Evolutionary conservation across 1,140 invertebrate genomes (phyloP), one percentile per base, ranked within the genome.

Genomic region (Drosophila ambigua): DNA sequence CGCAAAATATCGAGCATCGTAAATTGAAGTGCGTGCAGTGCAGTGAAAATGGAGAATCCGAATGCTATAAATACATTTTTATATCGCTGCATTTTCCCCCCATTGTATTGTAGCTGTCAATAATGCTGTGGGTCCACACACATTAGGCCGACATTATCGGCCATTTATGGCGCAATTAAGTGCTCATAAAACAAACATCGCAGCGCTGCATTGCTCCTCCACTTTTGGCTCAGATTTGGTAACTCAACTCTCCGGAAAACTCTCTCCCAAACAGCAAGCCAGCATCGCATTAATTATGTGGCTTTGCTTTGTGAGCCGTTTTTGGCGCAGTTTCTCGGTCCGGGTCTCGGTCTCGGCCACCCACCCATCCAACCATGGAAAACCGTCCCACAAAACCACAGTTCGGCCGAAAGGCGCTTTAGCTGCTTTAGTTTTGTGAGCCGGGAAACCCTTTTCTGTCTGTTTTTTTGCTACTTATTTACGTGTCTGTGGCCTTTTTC

Each of bases 281-380:
- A 75, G 80, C 81, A 85, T 77, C 82, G 74, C 78, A 75, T 82
- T 85, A 88, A 85, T 85, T 88, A 88, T 82, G 83, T 53, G 78
- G 82, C 63, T 78, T 61, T 61, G 20, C 15, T 31, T 45, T 20
- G 11, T 28, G 39, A 52, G 61, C 52, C 44, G 57, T 39, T 77
- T 49, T 72, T 63, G 49, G 46, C 44, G 15, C 31, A 53, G 48
- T 50, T 20, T 41, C 9, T 11, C 16, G 4, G 13, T n/a, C 4
- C 13, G 15, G 54, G 43, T 24, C 39, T 5, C 44, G 24, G 13
- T 8, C 26, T 6, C 26, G 26, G 26, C 26, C 26, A 26, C 26
- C 31, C 8, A 31, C 2, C 28, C 28, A 31, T 3, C 35, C 35
- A 11, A 39, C 35, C 35, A 39, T 39, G 4, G 3, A 35, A 35